phyloP scores from a whole-genome alignment of 2,888 invertebrate species.

The Acrobasis repandana region DNA sequence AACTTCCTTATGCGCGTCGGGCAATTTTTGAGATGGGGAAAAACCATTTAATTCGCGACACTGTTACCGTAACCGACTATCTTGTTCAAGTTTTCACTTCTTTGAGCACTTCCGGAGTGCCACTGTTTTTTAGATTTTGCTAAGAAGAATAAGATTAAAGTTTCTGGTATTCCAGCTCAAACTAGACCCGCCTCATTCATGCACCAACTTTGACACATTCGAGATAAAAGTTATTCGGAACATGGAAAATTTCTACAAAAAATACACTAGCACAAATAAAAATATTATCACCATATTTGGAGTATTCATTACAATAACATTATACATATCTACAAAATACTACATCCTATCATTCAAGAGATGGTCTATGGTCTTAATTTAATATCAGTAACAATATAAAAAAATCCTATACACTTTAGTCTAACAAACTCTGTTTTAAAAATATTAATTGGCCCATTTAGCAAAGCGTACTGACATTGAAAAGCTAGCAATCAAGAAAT shows the following conservation, averaged over 20 bases:
- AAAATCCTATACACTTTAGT: neutral
- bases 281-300: constrained; percentile 31
- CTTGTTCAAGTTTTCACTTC: too few species aligned
- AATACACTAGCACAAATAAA: constrained; percentile 27
- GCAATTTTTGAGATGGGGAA: too few species aligned
- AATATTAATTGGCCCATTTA: neutral
- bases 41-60: too few species aligned
- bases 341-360: constrained; percentile 33
- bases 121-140: too few species aligned
- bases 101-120: too few species aligned
- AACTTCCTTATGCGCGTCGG: too few species aligned
- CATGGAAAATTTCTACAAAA: constrained; percentile 20
- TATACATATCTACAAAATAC: constrained; percentile 26
- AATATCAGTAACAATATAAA: constrained; percentile 18
- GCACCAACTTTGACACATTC: constrained; percentile 17
- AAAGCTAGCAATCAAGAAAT: neutral
- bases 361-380: constrained; percentile 14
- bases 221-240: constrained; percentile 8
- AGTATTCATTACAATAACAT: constrained; percentile 32
- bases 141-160: too few species aligned
- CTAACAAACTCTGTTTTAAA: constrained; percentile 1
- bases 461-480: neutral
- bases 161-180: neutral
- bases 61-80: too few species aligned
- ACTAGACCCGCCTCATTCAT: constrained; percentile 1